Conservation (phyloP, 1,140 invertebrate genomes). For the Subanguina moxae region DNA sequence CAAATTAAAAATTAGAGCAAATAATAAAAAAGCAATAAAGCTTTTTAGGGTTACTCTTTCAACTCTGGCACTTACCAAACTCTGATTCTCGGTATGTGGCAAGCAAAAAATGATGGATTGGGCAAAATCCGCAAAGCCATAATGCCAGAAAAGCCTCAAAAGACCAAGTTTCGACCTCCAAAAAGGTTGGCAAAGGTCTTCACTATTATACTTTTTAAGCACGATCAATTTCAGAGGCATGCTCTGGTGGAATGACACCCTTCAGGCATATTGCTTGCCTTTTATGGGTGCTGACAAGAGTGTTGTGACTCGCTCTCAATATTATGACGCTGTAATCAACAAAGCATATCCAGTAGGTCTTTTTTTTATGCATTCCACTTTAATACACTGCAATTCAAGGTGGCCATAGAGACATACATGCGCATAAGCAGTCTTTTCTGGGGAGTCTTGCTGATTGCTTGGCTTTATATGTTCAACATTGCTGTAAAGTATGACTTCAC, state of each 20-base stretch:
- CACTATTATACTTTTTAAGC: neutral
- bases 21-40: slow-evolving; percentile 8
- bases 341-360: slow-evolving; percentile 68
- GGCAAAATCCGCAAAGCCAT: slow-evolving; percentile 51
- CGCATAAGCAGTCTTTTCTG: slow-evolving; percentile 51
- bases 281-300: slow-evolving; percentile 77
- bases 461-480: slow-evolving; percentile 67
- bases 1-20: no score
- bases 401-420: slow-evolving; percentile 59
- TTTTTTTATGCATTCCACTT: slow-evolving; percentile 7
- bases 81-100: slow-evolving; percentile 49
- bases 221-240: slow-evolving; percentile 60
- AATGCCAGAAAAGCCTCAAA: slow-evolving; percentile 55
- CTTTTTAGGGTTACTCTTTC: slow-evolving; percentile 53
- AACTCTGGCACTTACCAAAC: slow-evolving; percentile 59
- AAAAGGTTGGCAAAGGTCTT: slow-evolving; percentile 28
- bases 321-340: slow-evolving; percentile 69
- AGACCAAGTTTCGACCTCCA: slow-evolving; percentile 44
- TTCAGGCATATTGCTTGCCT: slow-evolving; percentile 70
- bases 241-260: slow-evolving; percentile 67
- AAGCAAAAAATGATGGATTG: slow-evolving; percentile 49
- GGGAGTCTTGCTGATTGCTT: slow-evolving; percentile 61
- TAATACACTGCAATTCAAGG: slow-evolving; percentile 3
- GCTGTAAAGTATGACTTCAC: slow-evolving; percentile 67
- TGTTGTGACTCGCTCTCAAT: slow-evolving; percentile 73